These are phyloP conservation scores for Spinus olivaceus DNA, from an alignment of 2,797 vertebrate species.

Conservation along the genomic window DNA sequence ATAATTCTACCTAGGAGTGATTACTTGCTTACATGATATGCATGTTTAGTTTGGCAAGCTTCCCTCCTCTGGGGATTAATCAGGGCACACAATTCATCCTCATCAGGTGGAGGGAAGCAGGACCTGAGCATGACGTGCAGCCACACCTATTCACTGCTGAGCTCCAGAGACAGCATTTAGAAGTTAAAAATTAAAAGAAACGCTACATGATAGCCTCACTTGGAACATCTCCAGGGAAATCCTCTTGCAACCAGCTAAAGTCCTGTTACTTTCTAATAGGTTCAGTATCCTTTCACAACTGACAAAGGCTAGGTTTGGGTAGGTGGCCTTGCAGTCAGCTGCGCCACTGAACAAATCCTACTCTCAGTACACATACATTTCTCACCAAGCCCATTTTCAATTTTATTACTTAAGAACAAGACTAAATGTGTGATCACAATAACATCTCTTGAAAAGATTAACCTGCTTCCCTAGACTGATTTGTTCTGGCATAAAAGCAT, in stretches of 20 bases:
- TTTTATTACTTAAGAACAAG: background rate
- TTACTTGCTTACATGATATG: background rate
- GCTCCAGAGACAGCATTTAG: background rate
- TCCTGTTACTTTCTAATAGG: background rate
- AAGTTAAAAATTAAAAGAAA: background rate
- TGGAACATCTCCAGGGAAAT: background rate
- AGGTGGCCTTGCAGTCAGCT: background rate
- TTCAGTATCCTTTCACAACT: background rate
- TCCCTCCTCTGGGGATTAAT: background rate
- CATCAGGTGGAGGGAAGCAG: background rate
- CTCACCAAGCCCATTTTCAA: background rate
- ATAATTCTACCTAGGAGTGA: background rate
- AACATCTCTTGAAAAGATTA: background rate
- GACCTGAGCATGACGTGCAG: background rate
- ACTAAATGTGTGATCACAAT: background rate
- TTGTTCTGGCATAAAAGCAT: background rate
- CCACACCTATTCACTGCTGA: background rate
- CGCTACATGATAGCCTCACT: fast-evolving
- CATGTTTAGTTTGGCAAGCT: background rate
- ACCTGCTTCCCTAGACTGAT: background rate
- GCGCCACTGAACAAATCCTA: background rate
- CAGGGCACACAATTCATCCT: background rate
- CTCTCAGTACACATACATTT: background rate
- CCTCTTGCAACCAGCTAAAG: background rate
- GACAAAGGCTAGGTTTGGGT: background rate